Evolutionary conservation across 2,888 invertebrate genomes (phyloP), one percentile per base, ranked within the genome.

Genomic region (Megastigmus dorsalis): DNA sequence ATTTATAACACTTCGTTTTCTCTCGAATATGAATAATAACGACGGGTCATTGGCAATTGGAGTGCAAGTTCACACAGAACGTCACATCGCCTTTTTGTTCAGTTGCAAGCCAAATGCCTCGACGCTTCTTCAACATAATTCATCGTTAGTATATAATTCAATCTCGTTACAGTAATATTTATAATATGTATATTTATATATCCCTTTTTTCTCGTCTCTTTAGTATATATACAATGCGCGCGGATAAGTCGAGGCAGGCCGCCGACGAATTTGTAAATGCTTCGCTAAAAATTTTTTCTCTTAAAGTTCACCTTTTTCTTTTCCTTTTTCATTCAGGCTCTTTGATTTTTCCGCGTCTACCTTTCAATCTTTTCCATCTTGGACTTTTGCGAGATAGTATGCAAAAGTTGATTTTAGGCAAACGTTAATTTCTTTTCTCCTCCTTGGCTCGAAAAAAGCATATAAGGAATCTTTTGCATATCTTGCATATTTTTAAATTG

Each of bases 151-250:
- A 66, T 73, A 73, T 69, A 45, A 83, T 84, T 84, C 80, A 84
- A 83, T 84, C 82, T 83, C 81, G 78, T 85, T 67, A 84, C 79
- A 83, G 78, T 84, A 83, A 82, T 85, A 85, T 85, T 83, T 86
- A 84, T 85, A 85, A 84, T 85, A 84, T 83, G 81, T 82, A 79
- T 84, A 81, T 84, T 78, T 82, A 79, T 82, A 76, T 82, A 80
- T 82, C 43, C 18, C 23, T 13, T 13, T 69, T 80, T 77, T 74
- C 73, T 80, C 76, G 79, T 78, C 80, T 70, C 71, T 79, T 81
- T 78, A 81, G 80, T 82, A 81, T 85, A 82, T 84, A 67, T 68
- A 75, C 71, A 75, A 55, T 55, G 52, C 57, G 59, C 60, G 59
- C 66, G 66, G 45, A 62, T 54, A 69, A 73, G 60, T 73, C 66